A percentile compares a stretch with the other conserved stretches of the same genome.
Conservation (phyloP, 2,113 vertebrate species). For the Callipepla californica region DNA sequence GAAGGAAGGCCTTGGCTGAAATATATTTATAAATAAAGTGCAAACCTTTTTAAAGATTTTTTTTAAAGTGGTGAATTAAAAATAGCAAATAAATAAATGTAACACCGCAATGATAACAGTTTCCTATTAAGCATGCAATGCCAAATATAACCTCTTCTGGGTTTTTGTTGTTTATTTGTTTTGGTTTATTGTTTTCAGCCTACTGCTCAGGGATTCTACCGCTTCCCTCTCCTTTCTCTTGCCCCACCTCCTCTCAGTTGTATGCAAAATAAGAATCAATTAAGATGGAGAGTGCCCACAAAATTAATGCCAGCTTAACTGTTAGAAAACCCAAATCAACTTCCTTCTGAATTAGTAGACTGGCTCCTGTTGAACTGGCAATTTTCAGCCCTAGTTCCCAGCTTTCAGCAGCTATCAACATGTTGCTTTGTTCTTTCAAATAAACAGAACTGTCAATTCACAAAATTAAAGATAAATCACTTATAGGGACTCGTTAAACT, state of each 20-base stretch:
- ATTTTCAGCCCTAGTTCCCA: neutral
- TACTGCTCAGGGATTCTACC: neutral
- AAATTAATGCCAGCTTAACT: neutral
- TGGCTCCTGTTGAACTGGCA: neutral
- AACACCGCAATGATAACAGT: neutral
- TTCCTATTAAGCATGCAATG: slow-evolving; percentile 19
- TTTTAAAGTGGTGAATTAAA: neutral
- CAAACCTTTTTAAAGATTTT: neutral
- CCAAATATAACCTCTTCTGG: neutral
- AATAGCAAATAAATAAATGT: neutral
- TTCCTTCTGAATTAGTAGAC: neutral
- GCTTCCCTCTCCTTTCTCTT: neutral
- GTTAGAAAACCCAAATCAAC: neutral
- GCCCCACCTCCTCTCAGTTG: neutral
- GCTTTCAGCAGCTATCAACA: neutral
- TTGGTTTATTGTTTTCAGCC: neutral
- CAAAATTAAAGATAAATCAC: slow-evolving; percentile 5
- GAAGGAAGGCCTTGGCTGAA: neutral
- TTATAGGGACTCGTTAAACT: neutral
- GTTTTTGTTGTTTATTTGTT: neutral
- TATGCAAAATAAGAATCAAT: neutral
- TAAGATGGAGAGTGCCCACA: neutral
- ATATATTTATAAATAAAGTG: neutral
- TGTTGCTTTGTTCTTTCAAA: slow-evolving; percentile 13
- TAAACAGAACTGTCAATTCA: neutral